Percentiles rank a stretch among this genome's conserved stretches.
Conservation (phyloP, 1,140 invertebrate species). For the Dendroctonus valens region DNA sequence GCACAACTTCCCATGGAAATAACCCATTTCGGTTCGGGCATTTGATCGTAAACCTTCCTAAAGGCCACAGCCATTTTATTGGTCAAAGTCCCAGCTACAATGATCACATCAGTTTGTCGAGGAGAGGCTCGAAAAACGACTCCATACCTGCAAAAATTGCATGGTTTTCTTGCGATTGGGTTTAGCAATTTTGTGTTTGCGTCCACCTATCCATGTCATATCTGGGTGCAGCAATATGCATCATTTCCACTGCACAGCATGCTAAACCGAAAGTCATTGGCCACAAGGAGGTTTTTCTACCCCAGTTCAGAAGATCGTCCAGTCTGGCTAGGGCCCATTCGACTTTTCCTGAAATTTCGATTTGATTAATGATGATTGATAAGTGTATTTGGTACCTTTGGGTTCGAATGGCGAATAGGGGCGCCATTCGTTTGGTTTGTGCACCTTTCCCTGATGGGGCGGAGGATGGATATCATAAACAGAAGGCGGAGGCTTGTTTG, state of each 20-base stretch:
- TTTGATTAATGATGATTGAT: not conserved
- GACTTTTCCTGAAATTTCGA: slow-evolving; percentile 10
- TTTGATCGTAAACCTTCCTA: slow-evolving; percentile 90
- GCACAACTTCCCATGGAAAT: slow-evolving; percentile 99
- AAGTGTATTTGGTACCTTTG: slow-evolving; percentile 11
- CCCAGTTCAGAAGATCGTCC: slow-evolving; percentile 96
- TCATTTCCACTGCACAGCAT: slow-evolving; percentile 99
- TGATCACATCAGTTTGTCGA: slow-evolving; percentile 93
- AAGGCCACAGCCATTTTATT: slow-evolving; percentile 99
- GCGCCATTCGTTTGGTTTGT: slow-evolving; percentile 27
- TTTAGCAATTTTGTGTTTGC: not conserved
- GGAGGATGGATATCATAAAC: slow-evolving; percentile 15
- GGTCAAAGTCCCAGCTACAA: slow-evolving; percentile 96
- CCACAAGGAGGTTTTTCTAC: slow-evolving; percentile 89
- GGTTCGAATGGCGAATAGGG: slow-evolving; percentile 39
- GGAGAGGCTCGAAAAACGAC: slow-evolving; percentile 93
- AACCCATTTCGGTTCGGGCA: slow-evolving; percentile 85
- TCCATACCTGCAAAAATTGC: slow-evolving; percentile 24
- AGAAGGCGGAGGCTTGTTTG: not conserved
- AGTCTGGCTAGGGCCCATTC: slow-evolving; percentile 49
- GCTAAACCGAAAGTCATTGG: slow-evolving; percentile 95
- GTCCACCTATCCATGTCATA: slow-evolving; percentile 90
- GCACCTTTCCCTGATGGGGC: slow-evolving; percentile 16
- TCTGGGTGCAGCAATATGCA: slow-evolving; percentile 97
- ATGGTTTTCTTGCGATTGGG: not conserved